A percentile compares a stretch with the other conserved stretches of the same genome.
These are phyloP conservation scores for Phengaris alcon DNA, from an alignment of 2,888 invertebrate genomes.

Conservation along the genomic window DNA sequence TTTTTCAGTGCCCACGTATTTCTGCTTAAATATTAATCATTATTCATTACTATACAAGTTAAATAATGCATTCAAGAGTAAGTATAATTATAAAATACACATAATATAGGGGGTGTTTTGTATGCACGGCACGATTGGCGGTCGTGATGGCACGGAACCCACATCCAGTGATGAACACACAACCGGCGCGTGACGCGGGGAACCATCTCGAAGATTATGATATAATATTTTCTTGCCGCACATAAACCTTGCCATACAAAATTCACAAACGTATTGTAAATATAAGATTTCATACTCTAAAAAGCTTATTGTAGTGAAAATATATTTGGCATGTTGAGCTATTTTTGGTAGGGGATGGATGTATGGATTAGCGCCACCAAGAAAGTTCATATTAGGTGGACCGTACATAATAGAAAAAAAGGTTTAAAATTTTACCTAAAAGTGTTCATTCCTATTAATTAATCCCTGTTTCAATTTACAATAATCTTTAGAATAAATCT, in stretches of 20 bases:
- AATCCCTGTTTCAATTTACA: too few species aligned
- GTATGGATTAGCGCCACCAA: too few species aligned
- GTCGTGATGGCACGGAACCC: neutral
- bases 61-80: neutral
- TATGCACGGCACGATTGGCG: constrained; percentile 14
- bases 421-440: too few species aligned
- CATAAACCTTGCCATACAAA: neutral
- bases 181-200: neutral
- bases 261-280: neutral
- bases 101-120: neutral
- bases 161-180: constrained; percentile 16
- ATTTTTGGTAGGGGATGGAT: too few species aligned
- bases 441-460: too few species aligned
- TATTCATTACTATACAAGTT: neutral
- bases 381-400: too few species aligned
- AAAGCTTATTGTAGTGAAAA: neutral
- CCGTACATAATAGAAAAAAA: too few species aligned
- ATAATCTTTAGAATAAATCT: too few species aligned
- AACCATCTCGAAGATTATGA: constrained; percentile 20
- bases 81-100: neutral
- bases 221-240: neutral
- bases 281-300: neutral
- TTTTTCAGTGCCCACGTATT: too few species aligned
- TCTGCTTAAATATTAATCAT: too few species aligned
- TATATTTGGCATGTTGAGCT: too few species aligned